Conservation (phyloP, 1,140 invertebrate species). For the Drosophila nannoptera region DNA sequence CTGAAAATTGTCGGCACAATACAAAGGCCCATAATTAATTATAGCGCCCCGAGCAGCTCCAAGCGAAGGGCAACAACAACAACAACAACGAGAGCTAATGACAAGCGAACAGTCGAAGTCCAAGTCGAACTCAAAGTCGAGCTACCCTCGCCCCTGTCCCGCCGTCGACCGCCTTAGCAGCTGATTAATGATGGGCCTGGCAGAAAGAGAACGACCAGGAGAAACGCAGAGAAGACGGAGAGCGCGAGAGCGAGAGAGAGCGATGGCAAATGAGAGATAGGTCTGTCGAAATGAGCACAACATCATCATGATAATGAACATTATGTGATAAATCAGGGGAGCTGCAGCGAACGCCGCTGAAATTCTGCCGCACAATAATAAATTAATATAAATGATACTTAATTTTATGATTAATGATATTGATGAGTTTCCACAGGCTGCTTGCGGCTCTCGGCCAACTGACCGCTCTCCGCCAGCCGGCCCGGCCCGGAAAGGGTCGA, state of each 20-base stretch:
- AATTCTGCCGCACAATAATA: constrained; percentile 75
- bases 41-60: constrained; percentile 60
- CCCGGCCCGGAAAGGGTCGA: constrained; percentile 39
- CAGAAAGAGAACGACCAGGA: constrained; percentile 5
- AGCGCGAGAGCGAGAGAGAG: constrained; percentile 14
- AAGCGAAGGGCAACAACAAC: constrained; percentile 49
- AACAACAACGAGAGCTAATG: constrained; percentile 65
- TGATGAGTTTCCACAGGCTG: constrained; percentile 64
- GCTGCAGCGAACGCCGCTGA: constrained; percentile 61
- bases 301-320: constrained; percentile 74
- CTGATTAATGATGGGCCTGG: constrained; percentile 71
- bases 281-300: constrained; percentile 75
- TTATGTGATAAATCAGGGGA: constrained; percentile 70
- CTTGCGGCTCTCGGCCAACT: background rate
- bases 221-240: background rate
- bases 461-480: background rate
- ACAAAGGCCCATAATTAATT: constrained; percentile 75
- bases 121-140: constrained; percentile 30
- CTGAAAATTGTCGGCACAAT: constrained; percentile 74
- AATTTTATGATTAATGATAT: constrained; percentile 78
- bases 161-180: constrained; percentile 31
- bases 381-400: constrained; percentile 78
- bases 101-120: constrained; percentile 50
- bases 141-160: background rate
- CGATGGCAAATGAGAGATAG: constrained; percentile 12